phyloP scores from a whole-genome alignment of 2,113 vertebrate species.

The Laticauda laticaudata region DNA sequence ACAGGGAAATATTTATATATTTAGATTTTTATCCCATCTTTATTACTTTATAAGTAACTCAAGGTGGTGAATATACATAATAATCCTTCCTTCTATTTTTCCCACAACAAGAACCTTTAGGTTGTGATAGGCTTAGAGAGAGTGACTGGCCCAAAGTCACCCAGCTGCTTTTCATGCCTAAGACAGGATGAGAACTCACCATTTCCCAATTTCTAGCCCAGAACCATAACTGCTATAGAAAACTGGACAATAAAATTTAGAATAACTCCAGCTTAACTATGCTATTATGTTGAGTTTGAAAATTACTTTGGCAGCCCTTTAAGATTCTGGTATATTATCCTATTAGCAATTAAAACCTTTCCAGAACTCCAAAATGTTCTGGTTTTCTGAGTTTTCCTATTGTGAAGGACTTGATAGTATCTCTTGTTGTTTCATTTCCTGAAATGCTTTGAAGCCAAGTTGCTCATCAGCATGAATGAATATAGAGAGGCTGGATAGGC shows the following conservation, averaged over 20 bases:
- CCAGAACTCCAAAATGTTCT: neutral
- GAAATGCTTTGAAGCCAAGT: neutral
- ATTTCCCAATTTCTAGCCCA: neutral
- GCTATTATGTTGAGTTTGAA: neutral
- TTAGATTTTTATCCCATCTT: neutral
- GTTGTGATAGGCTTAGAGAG: neutral
- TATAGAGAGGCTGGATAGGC: neutral
- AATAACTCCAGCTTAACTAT: neutral
- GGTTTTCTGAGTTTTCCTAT: neutral
- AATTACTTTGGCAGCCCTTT: neutral
- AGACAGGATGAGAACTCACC: neutral
- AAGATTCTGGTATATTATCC: neutral
- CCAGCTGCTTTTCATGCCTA: too few species aligned
- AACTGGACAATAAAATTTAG: neutral
- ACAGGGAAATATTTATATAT: neutral
- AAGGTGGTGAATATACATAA: neutral
- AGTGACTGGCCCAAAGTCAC: too few species aligned
- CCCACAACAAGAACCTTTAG: neutral
- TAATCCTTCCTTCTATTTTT: neutral
- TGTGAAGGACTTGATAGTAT: neutral
- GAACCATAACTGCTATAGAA: neutral
- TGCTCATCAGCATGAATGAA: neutral
- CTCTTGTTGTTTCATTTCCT: neutral
- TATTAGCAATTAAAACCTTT: neutral
- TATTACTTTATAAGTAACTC: neutral